Evolutionary conservation across 2,888 invertebrate species (phyloP), one percentile per base, ranked within the genome.

Genomic region (Lycocerus yunnanus): DNA sequence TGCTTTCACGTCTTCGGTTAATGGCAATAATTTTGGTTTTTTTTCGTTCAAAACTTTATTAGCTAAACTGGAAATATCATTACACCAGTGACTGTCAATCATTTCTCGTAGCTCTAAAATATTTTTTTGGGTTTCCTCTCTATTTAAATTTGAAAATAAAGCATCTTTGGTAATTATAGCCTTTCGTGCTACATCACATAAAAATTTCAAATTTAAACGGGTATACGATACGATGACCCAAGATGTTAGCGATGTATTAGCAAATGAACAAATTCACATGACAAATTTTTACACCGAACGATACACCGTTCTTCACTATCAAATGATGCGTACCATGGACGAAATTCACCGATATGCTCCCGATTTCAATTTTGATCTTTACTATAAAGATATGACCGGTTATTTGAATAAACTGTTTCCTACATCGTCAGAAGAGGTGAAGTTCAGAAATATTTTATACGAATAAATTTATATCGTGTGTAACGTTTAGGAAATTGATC

Each of bases 221-320:
- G 83, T 87, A 9, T 87, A 87, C 78, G 86, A 87, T 58, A 87
- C 85, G 6, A 86, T 86, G 84, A 86, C 86, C 0, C 84, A 86
- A 79, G 87, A 87, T 73, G 84, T 86, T 11, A 86, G 85, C 74
- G 87, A 86, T 67, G 86, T 87, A 0, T 78, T 87, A 5, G 84
- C 84, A 4, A 87, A 87, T 76, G 86, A 87, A 76, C 86, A 87
- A 77, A 79, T 87, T 9, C 84, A 86, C 75, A 75, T 86, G 13
- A 80, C 81, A 3, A 82, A 84, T 73, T 82, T 77, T 66, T 84
- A 85, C 77, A 79, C 84, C 60, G 85, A 87, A 71, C 81, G 80
- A 70, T 79, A 82, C 59, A 78, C 78, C 11, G 60, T 83, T 13
- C 81, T 82, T 58, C 80, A 80, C 4, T 83, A 84, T 14, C 85